Evolutionary conservation across 2,888 invertebrate genomes (phyloP).

Genomic region (Cantharis rustica): DNA sequence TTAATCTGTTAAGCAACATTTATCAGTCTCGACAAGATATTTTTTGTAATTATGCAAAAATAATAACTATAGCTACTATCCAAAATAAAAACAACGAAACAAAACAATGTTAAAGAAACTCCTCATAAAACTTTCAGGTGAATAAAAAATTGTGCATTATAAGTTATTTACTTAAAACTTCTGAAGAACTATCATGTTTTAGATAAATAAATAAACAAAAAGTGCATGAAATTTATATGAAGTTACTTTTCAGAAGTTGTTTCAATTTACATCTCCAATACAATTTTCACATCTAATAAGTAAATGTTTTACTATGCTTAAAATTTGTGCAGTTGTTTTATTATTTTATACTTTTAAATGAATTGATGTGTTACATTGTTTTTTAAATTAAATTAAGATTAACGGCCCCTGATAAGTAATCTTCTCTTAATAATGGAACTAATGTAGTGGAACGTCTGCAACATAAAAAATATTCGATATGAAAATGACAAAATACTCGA

Average conservation of each 20-base stretch:
- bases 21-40: neutral
- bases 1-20: neutral
- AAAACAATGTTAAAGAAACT: neutral
- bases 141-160: neutral
- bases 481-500: constrained; percentile 1
- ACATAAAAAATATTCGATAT: constrained; percentile 12
- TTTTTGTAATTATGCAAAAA: neutral
- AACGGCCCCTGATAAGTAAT: constrained; percentile 67
- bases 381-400: constrained; percentile 55
- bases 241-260: neutral
- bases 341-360: neutral
- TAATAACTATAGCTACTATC: neutral
- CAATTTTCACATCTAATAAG: neutral
- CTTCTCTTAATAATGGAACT: constrained; percentile 69
- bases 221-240: neutral
- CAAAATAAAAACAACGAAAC: too few relatives aligned
- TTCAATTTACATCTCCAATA: neutral
- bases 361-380: constrained; percentile 5
- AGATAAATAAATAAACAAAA: neutral
- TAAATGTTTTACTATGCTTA: constrained; percentile 12
- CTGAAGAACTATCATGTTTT: neutral
- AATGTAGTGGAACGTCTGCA: constrained; percentile 61
- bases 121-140: neutral
- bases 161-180: neutral
- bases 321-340: constrained; percentile 14